Evolutionary conservation across 1,140 invertebrate genomes (phyloP).

Genomic region (Bombus vancouverensis): DNA sequence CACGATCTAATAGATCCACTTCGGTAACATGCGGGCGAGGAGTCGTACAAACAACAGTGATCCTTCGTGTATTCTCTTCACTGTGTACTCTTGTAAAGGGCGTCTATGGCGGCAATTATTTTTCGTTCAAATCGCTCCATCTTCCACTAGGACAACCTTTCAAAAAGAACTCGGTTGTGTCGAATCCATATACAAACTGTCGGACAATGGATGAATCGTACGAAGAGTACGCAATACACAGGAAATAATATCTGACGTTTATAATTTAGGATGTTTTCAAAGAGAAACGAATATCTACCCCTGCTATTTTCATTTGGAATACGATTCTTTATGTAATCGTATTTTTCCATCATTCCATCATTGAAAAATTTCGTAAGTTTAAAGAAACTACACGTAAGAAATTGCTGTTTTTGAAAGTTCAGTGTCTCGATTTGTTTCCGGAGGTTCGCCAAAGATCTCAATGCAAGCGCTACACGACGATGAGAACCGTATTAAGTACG

Average conservation of each 20-base stretch:
- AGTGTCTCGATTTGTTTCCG: too few species aligned
- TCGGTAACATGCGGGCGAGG: slow-evolving; percentile 35
- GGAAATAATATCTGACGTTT: neutral
- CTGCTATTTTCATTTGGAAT: too few species aligned
- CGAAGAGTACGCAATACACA: too few species aligned
- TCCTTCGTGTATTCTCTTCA: neutral
- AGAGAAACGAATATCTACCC: too few species aligned
- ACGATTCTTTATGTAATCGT: too few species aligned
- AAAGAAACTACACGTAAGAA: too few species aligned
- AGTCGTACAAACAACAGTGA: slow-evolving; percentile 36
- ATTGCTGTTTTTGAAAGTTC: too few species aligned
- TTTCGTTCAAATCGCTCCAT: slow-evolving; percentile 2
- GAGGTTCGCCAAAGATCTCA: too few species aligned
- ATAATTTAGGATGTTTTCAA: neutral
- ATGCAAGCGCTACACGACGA: neutral
- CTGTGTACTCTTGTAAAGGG: neutral
- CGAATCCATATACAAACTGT: neutral
- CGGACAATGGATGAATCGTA: neutral
- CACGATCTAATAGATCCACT: slow-evolving; percentile 41
- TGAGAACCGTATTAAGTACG: neutral
- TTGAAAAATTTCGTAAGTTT: too few species aligned
- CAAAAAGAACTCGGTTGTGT: neutral
- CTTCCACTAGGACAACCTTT: neutral
- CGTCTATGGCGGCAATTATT: slow-evolving; percentile 21
- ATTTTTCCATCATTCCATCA: too few species aligned